Conservation (phyloP, 2,113 vertebrate species). For the Tor tambroides region DNA sequence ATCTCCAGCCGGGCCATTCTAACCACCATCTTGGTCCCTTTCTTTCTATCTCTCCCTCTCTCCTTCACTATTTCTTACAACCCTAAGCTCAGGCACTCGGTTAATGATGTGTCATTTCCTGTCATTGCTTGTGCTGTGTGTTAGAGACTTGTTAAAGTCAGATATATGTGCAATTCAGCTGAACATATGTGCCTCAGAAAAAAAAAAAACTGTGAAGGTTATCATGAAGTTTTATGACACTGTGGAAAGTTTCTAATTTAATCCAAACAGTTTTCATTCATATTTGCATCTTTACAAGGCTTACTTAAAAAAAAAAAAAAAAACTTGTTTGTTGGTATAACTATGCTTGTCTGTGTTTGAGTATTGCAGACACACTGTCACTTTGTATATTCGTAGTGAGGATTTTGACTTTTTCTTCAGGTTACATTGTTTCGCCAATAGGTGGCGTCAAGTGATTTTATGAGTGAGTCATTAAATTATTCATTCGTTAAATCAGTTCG, state of each 20-base stretch:
- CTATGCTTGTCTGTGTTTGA: neutral
- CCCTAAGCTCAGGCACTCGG: constrained; percentile 36
- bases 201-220: constrained; percentile 23
- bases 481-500: neutral
- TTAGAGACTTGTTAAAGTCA: constrained; percentile 33
- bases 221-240: neutral
- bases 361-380: neutral
- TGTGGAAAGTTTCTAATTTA: constrained; percentile 4
- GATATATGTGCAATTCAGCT: constrained; percentile 30
- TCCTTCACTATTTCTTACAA: constrained; percentile 14
- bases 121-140: constrained; percentile 40
- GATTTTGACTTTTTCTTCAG: neutral
- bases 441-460: neutral
- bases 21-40: constrained; percentile 40
- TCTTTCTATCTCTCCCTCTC: constrained; percentile 8
- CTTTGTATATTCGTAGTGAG: neutral
- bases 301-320: neutral
- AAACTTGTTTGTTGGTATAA: neutral
- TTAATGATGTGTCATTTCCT: constrained; percentile 60
- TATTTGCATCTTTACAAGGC: neutral
- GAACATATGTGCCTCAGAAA: constrained; percentile 15
- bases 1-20: constrained; percentile 51
- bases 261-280: neutral
- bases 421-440: neutral
- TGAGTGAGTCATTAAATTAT: neutral